Conservation (phyloP, 2,797 vertebrate genomes). For the Myotis daubentonii region DNA sequence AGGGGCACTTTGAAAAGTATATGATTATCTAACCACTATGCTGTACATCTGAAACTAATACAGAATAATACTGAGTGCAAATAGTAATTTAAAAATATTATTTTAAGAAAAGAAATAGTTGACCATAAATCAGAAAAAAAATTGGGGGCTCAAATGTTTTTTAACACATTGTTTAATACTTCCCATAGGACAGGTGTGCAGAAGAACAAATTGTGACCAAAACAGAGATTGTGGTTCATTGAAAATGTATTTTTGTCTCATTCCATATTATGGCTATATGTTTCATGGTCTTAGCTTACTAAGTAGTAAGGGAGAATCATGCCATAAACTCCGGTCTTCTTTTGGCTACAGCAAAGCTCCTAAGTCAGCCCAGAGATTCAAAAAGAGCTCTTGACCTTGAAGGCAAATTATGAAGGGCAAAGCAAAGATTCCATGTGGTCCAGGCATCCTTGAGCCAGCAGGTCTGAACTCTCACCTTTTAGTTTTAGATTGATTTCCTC, state of each 20-base stretch:
- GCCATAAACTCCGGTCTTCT: not conserved
- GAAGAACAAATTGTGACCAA: not conserved
- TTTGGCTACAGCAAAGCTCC: slow-evolving; percentile 4
- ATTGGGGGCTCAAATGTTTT: not conserved
- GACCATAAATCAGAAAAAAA: not conserved
- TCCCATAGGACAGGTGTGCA: not conserved
- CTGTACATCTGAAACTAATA: not conserved
- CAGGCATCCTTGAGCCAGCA: not conserved
- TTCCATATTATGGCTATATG: not conserved
- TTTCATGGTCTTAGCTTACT: not conserved
- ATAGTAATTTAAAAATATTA: not conserved
- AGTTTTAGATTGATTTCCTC: not conserved
- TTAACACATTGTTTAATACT: not conserved
- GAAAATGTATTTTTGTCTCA: slow-evolving; percentile 48
- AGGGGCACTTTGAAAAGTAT: not conserved
- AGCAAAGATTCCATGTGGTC: not conserved
- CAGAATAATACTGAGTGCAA: not conserved
- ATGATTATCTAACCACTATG: not conserved
- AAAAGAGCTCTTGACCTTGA: not conserved
- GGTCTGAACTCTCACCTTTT: not conserved
- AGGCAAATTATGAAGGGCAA: not conserved
- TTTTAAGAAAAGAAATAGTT: not conserved
- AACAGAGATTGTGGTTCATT: not conserved
- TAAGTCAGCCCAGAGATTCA: slow-evolving; percentile 15
- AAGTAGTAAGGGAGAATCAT: slow-evolving; percentile 6